Percentiles rank a stretch among this genome's conserved stretches.
Conservation (phyloP, 1,140 invertebrate genomes). For the Drosophila dunni region DNA sequence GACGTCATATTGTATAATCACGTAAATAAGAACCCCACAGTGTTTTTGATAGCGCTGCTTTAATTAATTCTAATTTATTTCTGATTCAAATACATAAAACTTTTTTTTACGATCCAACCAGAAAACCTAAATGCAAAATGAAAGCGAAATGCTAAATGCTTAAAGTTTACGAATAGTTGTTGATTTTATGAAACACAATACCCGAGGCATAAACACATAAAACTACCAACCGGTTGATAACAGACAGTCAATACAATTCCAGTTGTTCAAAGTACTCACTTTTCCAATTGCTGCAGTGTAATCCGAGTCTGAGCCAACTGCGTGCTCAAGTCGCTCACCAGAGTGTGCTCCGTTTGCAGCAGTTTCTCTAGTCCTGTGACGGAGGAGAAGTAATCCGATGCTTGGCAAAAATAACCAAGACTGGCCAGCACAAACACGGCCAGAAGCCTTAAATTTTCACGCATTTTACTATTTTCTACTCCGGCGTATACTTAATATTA, state of each 20-base stretch:
- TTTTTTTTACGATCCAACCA: slow-evolving; percentile 57
- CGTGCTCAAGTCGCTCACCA: slow-evolving; percentile 91
- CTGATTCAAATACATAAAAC: slow-evolving; percentile 66
- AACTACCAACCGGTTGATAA: slow-evolving; percentile 9
- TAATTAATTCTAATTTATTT: slow-evolving; percentile 83
- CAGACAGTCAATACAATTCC: background rate
- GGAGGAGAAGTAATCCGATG: slow-evolving; percentile 92
- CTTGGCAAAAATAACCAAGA: slow-evolving; percentile 14
- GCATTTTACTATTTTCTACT: slow-evolving; percentile 28
- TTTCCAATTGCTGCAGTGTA: slow-evolving; percentile 90
- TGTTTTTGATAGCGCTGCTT: slow-evolving; percentile 26
- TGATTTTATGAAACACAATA: slow-evolving; percentile 6
- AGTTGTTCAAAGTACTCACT: slow-evolving; percentile 82
- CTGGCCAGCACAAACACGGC: slow-evolving; percentile 38
- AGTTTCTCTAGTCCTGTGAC: slow-evolving; percentile 94
- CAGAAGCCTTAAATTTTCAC: slow-evolving; percentile 32
- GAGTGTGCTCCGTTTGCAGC: slow-evolving; percentile 92
- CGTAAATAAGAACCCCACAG: slow-evolving; percentile 37
- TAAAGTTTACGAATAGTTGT: slow-evolving; percentile 31
- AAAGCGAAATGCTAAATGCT: slow-evolving; percentile 69
- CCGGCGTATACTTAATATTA: background rate
- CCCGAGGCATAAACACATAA: slow-evolving; percentile 6
- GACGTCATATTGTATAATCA: slow-evolving; percentile 51
- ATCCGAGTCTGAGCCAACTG: slow-evolving; percentile 92
- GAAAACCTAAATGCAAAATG: slow-evolving; percentile 45